phyloP scores from a whole-genome alignment of 1,140 invertebrate genomes.

The Chymomyza costata region DNA sequence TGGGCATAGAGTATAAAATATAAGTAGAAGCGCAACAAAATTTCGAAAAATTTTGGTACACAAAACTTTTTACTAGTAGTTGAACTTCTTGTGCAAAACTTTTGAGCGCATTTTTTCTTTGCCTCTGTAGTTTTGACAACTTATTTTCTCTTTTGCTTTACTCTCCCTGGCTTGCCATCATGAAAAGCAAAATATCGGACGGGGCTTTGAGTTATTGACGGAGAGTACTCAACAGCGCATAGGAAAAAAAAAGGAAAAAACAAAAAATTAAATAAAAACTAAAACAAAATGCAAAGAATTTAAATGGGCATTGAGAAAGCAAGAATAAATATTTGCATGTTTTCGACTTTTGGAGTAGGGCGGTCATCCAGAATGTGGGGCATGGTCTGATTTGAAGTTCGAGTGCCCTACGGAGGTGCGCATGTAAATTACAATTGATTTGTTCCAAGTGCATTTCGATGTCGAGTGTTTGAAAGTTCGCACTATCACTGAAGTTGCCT shows the following conservation, averaged over 20 bases:
- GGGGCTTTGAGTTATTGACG: slow-evolving; percentile 25
- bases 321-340: slow-evolving; percentile 52
- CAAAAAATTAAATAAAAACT: no score
- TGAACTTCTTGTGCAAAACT: slow-evolving; percentile 38
- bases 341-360: slow-evolving; percentile 14
- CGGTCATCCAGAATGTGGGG: background rate
- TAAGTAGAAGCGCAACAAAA: no score
- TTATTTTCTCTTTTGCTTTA: slow-evolving; percentile 12
- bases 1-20: no score
- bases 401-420: slow-evolving; percentile 42
- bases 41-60: slow-evolving; percentile 17
- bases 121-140: no score
- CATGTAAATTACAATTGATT: slow-evolving; percentile 48
- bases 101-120: slow-evolving; percentile 34
- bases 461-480: no score
- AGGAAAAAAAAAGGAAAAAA: no score
- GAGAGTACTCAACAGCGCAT: background rate
- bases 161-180: slow-evolving; percentile 8
- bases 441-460: slow-evolving; percentile 47
- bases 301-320: slow-evolving; percentile 7
- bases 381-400: slow-evolving; percentile 5
- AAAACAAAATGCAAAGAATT: no score
- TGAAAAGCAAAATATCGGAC: slow-evolving; percentile 28
- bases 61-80: slow-evolving; percentile 40
- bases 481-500: slow-evolving; percentile 40